phyloP scores from a whole-genome alignment of 37 sponge, comb jelly and placozoan species.

The Cliona cf. orientalis region DNA sequence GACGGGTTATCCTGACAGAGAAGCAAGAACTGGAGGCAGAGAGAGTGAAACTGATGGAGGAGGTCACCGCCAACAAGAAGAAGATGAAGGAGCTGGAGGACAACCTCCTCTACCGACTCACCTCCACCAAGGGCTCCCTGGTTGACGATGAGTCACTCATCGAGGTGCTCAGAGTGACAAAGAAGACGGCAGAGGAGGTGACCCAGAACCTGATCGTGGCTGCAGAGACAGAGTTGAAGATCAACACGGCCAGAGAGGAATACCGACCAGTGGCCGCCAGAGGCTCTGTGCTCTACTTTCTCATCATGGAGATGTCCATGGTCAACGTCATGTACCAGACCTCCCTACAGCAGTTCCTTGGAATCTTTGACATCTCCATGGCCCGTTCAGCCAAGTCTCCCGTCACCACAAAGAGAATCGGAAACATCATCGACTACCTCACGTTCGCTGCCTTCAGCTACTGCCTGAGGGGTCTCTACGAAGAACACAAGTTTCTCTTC shows the following conservation, averaged over 20 bases:
- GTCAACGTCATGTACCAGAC: slow-evolving; percentile 99
- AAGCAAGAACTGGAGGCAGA: slow-evolving; percentile 96
- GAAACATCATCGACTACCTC: slow-evolving; percentile 90
- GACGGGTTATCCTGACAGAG: slow-evolving; percentile 97
- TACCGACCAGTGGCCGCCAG: slow-evolving; percentile 98
- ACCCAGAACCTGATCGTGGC: slow-evolving; percentile 90
- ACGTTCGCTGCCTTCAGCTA: slow-evolving; percentile 95
- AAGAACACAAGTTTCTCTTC: slow-evolving; percentile 97
- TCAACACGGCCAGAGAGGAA: slow-evolving; percentile 96
- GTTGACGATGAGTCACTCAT: slow-evolving; percentile 99
- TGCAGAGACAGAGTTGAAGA: slow-evolving; percentile 96
- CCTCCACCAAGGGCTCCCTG: slow-evolving; percentile 95
- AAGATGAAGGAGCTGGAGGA: slow-evolving; percentile 99
- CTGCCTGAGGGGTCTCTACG: slow-evolving; percentile 92
- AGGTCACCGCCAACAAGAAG: slow-evolving; percentile 92
- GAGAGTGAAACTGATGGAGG: slow-evolving; percentile 93
- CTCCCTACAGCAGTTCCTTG: slow-evolving; percentile 95
- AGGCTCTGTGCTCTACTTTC: slow-evolving; percentile 97
- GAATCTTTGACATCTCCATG: slow-evolving; percentile 96
- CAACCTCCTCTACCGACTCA: slow-evolving; percentile 93
- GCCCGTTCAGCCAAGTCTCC: slow-evolving; percentile 87
- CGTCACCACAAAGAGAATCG: slow-evolving; percentile 95
- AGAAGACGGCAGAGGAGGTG: slow-evolving; percentile 96
- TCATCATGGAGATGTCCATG: slow-evolving; percentile 98
- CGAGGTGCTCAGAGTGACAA: slow-evolving; percentile 89